Base-by-base conservation (phyloP, 2,888 invertebrate species). In the Trypoxylon attenuatum region DNA sequence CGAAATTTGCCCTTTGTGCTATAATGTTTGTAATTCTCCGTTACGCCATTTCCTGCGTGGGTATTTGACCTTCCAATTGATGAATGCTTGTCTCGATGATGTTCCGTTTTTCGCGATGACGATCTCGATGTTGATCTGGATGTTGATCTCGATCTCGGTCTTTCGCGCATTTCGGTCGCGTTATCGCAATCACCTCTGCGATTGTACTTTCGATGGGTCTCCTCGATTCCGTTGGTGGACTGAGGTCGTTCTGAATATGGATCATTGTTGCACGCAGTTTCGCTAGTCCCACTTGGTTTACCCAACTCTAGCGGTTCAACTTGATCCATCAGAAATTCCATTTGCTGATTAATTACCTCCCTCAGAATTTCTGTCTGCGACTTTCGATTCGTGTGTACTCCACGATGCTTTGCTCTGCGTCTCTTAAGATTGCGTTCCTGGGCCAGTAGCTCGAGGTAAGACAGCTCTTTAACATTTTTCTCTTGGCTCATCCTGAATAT, bases 341-440 rank as follows among this genome's bases (percentile, higher is more conserved):
- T 87, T 66, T 87, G 87, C 42, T 87, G 84, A 56, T 78, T 77
- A 45, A 87, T 84, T 2, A 87, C 77, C 64, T 87, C 86, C n/a
- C 84, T 80, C 15, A 86, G 61, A 54, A 87, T 83, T 71, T 87
- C 87, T 0, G 70, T 69, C 1, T 86, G 84, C 1, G 87, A 86
- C 54, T 84, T 87, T 72, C 85, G 86, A 62, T 87, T 87, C 0
- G 87, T 87, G 46, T 87, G 87, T 15, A 87, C 83, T 5, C 87
- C 86, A 53, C 73, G 81, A 29, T 87, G 83, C 52, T 84, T 86
- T 0, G 81, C 78, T 69, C 87, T 69, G 2, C 87, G 81, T 33
- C 87, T 78, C 52, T 86, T 87, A 4, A 87, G 67, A 69, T 87
- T 84, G 10, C 87, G 78, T 58, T 86, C 85, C 45, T 84, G 84